Conservation (phyloP, 1,140 invertebrate species). For the Nephila pilipes region DNA sequence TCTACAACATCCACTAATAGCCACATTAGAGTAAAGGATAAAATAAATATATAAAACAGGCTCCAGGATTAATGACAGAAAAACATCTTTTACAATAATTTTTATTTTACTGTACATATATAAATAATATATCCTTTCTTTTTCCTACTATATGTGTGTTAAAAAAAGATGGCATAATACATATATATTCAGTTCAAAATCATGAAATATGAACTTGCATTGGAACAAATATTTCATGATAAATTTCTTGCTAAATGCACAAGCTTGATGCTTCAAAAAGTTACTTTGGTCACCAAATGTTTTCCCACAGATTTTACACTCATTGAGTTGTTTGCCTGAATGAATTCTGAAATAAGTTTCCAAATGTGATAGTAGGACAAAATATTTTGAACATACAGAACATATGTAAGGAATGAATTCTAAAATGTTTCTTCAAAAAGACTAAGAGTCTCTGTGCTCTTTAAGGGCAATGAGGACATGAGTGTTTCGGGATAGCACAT, state of each 20-base stretch:
- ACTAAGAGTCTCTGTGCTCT: background rate
- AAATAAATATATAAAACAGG: too few species aligned
- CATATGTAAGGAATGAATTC: slow-evolving; percentile 79
- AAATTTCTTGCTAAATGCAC: background rate
- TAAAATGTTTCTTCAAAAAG: background rate
- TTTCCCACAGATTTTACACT: slow-evolving; percentile 94
- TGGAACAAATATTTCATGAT: background rate
- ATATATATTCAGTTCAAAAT: too few species aligned
- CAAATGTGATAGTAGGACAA: background rate
- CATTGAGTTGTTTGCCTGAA: slow-evolving; percentile 77
- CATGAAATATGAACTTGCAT: too few species aligned
- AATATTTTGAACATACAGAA: slow-evolving; percentile 80
- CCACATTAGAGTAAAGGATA: too few species aligned
- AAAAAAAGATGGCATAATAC: too few species aligned
- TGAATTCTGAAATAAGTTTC: slow-evolving; percentile 78
- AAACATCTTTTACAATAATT: too few species aligned
- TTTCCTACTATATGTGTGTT: too few species aligned
- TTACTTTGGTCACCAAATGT: slow-evolving; percentile 84
- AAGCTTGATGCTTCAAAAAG: slow-evolving; percentile 83
- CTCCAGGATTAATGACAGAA: too few species aligned
- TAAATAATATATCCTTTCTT: too few species aligned
- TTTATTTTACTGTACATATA: too few species aligned
- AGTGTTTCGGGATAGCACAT: background rate
- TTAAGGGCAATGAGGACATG: background rate
- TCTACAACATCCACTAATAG: too few species aligned